Evolutionary conservation across 1,140 invertebrate species (phyloP).

Genomic region (Atta texana): DNA sequence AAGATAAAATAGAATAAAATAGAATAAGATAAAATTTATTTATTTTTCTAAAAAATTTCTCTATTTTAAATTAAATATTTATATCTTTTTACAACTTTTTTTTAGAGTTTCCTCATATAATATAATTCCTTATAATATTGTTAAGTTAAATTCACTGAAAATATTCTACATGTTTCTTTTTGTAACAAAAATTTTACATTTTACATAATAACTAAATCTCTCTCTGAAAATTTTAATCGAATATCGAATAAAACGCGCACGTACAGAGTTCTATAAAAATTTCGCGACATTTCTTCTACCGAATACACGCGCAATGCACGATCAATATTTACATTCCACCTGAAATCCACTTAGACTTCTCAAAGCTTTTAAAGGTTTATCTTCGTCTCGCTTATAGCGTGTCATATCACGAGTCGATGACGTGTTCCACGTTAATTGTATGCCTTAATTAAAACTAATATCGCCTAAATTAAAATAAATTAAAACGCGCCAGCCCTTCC

Average conservation of each 20-base stretch:
- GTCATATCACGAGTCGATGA: slow-evolving; percentile 17
- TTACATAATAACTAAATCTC: slow-evolving; percentile 5
- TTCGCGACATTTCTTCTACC: background rate
- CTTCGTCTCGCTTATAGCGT: slow-evolving; percentile 37
- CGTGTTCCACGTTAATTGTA: slow-evolving; percentile 69
- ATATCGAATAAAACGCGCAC: background rate
- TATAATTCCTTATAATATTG: background rate
- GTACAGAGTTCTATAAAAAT: background rate
- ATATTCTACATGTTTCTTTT: background rate
- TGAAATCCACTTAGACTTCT: slow-evolving; percentile 5
- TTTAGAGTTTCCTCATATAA: background rate
- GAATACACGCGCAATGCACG: slow-evolving; percentile 21
- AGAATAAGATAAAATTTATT: background rate
- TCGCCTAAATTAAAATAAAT: slow-evolving; percentile 75
- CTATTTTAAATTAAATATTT: background rate
- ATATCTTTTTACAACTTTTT: background rate
- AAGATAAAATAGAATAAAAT: background rate
- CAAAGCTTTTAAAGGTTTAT: slow-evolving; percentile 67
- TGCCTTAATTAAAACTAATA: slow-evolving; percentile 76
- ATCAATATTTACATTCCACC: slow-evolving; percentile 33
- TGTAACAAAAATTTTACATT: background rate
- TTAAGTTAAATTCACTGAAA: background rate
- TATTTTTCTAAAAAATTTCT: background rate
- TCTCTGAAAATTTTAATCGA: background rate
- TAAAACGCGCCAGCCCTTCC: slow-evolving; percentile 30